Conservation (phyloP, 1,140 invertebrate genomes). For the Eupeodes corollae region DNA sequence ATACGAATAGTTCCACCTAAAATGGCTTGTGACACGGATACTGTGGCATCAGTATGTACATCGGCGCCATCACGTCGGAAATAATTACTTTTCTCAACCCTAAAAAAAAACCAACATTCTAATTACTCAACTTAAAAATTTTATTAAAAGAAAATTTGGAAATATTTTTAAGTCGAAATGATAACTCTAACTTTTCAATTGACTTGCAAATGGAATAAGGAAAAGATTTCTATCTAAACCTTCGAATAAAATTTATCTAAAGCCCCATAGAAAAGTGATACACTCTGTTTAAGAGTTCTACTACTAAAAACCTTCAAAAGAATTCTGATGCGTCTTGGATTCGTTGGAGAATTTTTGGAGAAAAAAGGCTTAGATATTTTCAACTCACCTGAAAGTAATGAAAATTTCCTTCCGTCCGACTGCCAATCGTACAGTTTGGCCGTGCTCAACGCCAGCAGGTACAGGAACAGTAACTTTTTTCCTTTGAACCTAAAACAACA, state of each 20-base stretch:
- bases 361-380: no score
- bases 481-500: conserved; percentile 56
- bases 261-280: no score
- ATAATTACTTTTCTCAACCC: conserved; percentile 81
- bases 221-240: no score
- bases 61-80: conserved; percentile 89
- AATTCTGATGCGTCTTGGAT: neutral
- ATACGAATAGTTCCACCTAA: conserved; percentile 86
- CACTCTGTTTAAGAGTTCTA: neutral
- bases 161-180: no score
- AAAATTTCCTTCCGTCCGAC: conserved; percentile 87
- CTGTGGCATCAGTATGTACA: conserved; percentile 78
- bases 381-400: conserved; percentile 48
- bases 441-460: conserved; percentile 94
- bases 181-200: no score
- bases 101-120: no score
- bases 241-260: no score
- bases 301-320: neutral
- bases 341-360: neutral
- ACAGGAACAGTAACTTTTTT: conserved; percentile 87
- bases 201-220: no score
- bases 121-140: conserved; percentile 43
- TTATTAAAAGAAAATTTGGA: neutral
- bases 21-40: conserved; percentile 82
- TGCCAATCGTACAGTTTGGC: conserved; percentile 88